Evolutionary conservation across 2,113 vertebrate species (phyloP).

Genomic region (Pelobates fuscus): DNA sequence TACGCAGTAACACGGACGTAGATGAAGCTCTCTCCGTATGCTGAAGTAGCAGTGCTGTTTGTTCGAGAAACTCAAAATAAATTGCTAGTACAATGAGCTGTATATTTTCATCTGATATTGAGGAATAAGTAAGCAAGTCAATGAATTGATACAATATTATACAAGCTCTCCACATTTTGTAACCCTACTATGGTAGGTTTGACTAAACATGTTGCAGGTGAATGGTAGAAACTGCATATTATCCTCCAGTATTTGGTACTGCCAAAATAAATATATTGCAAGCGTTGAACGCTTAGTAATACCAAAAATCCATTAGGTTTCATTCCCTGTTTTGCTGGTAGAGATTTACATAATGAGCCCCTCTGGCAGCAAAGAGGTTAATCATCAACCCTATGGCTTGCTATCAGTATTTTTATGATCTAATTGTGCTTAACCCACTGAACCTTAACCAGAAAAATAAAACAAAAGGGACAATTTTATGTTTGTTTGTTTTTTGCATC

Average conservation of each 20-base stretch:
- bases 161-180: too few relatives aligned
- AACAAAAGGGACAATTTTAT: slow-evolving; percentile 71
- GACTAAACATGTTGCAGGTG: too few relatives aligned
- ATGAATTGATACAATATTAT: too few relatives aligned
- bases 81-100: too few relatives aligned
- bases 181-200: too few relatives aligned
- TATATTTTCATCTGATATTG: too few relatives aligned
- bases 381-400: neutral
- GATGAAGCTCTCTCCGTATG: neutral
- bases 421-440: slow-evolving; percentile 44
- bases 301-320: slow-evolving; percentile 12
- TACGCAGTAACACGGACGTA: slow-evolving; percentile 18
- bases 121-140: too few relatives aligned
- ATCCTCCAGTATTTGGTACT: slow-evolving; percentile 41
- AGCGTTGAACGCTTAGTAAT: slow-evolving; percentile 34
- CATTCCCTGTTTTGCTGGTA: neutral
- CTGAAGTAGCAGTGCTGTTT: neutral
- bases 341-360: neutral
- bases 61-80: neutral
- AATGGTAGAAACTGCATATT: neutral
- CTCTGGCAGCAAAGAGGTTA: neutral
- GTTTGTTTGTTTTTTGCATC: slow-evolving; percentile 74
- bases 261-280: slow-evolving; percentile 37
- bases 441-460: slow-evolving; percentile 69
- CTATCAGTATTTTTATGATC: slow-evolving; percentile 37